Evolutionary conservation across 2,888 invertebrate genomes (phyloP).

Genomic region (Pollenia griseotomentosa): DNA sequence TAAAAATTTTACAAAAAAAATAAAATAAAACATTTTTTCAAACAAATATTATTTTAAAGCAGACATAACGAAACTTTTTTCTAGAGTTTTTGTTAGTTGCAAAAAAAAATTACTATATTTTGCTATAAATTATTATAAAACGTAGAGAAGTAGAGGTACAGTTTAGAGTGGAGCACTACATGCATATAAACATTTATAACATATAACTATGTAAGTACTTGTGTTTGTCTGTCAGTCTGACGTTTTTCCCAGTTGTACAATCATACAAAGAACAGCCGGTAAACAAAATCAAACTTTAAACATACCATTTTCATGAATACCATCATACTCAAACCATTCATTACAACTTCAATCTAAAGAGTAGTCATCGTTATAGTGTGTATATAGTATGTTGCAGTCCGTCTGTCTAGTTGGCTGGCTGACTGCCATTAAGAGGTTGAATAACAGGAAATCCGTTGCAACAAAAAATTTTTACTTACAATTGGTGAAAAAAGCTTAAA

Average conservation of each 20-base stretch:
- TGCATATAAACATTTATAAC: background rate
- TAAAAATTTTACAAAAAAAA: conserved; percentile 34
- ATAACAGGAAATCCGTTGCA: conserved; percentile 71
- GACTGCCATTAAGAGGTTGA: conserved; percentile 56
- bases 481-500: conserved; percentile 20
- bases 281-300: conserved; percentile 39
- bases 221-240: background rate
- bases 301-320: background rate
- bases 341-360: conserved; percentile 39
- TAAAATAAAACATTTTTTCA: conserved; percentile 24
- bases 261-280: conserved; percentile 40
- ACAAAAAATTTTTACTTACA: conserved; percentile 35
- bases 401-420: conserved; percentile 38
- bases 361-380: background rate
- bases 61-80: conserved; percentile 49
- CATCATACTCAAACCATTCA: conserved; percentile 6
- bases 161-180: background rate
- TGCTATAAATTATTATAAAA: conserved; percentile 31
- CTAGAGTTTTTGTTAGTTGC: background rate
- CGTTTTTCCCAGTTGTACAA: conserved; percentile 18
- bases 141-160: conserved; percentile 13
- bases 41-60: conserved; percentile 58
- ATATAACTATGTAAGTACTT: conserved; percentile 2
- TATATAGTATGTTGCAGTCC: conserved; percentile 17
- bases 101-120: conserved; percentile 14